A percentile compares a stretch with the other conserved stretches of the same genome.
These are phyloP conservation scores for Protobothrops flavoviridis DNA, from an alignment of 2,113 vertebrate genomes.

Conservation along the genomic window DNA sequence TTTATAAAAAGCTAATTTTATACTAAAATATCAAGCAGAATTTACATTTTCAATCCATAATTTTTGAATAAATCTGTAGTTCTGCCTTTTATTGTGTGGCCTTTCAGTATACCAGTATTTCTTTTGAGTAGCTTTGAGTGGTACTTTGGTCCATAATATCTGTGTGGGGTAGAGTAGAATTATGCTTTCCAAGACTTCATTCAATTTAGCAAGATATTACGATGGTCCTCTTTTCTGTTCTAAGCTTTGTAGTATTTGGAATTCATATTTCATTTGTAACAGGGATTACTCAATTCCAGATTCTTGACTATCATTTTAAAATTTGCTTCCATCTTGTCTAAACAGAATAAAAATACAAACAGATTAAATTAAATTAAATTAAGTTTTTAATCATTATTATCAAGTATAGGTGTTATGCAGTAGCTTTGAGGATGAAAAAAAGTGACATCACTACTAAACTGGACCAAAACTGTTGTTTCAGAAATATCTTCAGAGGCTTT, in stretches of 20 bases:
- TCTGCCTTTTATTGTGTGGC: neutral
- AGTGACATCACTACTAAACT: neutral
- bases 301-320: neutral
- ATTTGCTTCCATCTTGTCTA: neutral
- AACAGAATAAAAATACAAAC: neutral
- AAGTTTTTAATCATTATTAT: slow-evolving; percentile 1
- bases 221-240: too few species aligned
- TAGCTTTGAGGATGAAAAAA: slow-evolving; percentile 19
- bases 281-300: neutral
- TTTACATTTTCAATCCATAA: neutral
- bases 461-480: slow-evolving; percentile 40
- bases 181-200: neutral
- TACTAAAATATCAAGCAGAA: neutral
- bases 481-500: slow-evolving; percentile 60
- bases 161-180: neutral
- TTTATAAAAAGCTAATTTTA: neutral
- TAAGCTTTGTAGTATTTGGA: neutral
- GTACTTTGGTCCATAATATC: neutral
- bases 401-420: neutral
- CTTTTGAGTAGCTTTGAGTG: neutral
- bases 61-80: neutral
- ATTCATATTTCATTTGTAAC: neutral
- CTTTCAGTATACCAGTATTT: neutral
- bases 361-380: neutral
- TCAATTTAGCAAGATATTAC: neutral